Percentiles rank a stretch among this genome's conserved stretches.
Evolutionary conservation across 2,888 invertebrate genomes (phyloP).

Genomic region (Brenthis ino): DNA sequence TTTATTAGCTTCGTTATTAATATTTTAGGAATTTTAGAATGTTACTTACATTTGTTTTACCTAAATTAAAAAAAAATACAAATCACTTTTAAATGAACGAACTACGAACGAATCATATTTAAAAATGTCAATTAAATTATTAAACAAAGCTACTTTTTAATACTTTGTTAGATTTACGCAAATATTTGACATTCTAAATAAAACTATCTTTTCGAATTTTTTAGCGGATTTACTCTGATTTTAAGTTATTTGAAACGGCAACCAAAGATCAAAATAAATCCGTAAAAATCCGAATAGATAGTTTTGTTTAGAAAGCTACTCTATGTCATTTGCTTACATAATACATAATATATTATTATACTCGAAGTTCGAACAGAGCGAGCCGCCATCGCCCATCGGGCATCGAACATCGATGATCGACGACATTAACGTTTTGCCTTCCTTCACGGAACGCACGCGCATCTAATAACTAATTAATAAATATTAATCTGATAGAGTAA

Average conservation of each 20-base stretch:
- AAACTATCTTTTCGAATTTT: too few relatives aligned
- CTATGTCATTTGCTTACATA: slow-evolving; percentile 11
- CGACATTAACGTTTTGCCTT: slow-evolving; percentile 35
- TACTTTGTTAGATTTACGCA: too few relatives aligned
- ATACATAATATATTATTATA: not conserved
- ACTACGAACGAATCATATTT: too few relatives aligned
- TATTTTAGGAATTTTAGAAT: too few relatives aligned
- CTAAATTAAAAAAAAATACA: not conserved
- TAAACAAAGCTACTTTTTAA: too few relatives aligned
- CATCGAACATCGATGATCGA: not conserved
- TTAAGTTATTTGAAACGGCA: too few relatives aligned
- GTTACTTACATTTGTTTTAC: not conserved
- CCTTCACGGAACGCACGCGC: slow-evolving; percentile 4
- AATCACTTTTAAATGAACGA: not conserved
- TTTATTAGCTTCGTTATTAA: not conserved
- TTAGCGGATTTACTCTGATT: too few relatives aligned
- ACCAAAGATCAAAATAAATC: too few relatives aligned
- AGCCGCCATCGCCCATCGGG: too few relatives aligned
- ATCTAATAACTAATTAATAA: not conserved
- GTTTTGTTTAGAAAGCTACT: not conserved
- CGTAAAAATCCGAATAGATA: not conserved
- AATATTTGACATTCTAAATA: too few relatives aligned
- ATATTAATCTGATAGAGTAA: not conserved
- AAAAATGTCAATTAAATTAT: not conserved
- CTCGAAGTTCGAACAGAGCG: too few relatives aligned